Evolutionary conservation across 2,113 vertebrate species (phyloP).

Genomic region (Cervus canadensis): DNA sequence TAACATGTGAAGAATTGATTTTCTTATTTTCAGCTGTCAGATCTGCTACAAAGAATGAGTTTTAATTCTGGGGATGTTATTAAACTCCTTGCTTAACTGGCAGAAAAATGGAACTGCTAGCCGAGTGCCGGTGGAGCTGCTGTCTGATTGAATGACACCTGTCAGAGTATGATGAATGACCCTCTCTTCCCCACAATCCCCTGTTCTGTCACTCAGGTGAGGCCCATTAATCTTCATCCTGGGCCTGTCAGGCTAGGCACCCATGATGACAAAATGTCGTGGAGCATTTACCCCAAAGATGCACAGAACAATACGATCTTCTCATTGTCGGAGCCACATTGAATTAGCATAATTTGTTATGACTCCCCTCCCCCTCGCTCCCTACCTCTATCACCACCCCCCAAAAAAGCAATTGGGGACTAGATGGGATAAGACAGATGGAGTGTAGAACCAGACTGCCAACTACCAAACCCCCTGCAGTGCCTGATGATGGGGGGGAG

Average conservation of each 20-base stretch:
- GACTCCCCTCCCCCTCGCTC: constrained; percentile 77
- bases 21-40: constrained; percentile 94
- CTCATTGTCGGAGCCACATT: constrained; percentile 79
- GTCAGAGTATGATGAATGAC: constrained; percentile 99
- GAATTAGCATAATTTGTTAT: constrained; percentile 95
- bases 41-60: constrained; percentile 91
- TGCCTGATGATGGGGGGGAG: constrained; percentile 83
- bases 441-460: constrained; percentile 89
- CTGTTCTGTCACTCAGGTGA: constrained; percentile 97
- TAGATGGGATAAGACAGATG: constrained; percentile 95
- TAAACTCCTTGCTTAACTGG: constrained; percentile 92
- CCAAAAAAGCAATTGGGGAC: constrained; percentile 77
- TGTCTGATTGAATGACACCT: constrained; percentile 97
- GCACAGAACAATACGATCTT: constrained; percentile 79
- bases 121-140: constrained; percentile 67
- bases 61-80: constrained; percentile 96
- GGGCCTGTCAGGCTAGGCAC: constrained; percentile 91
- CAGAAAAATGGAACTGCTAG: constrained; percentile 84
- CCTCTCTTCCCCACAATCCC: constrained; percentile 93
- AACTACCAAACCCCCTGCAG: constrained; percentile 82
- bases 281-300: constrained; percentile 72
- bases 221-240: constrained; percentile 99
- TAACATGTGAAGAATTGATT: constrained; percentile 93
- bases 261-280: constrained; percentile 78
- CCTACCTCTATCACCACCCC: constrained; percentile 69